A percentile compares a stretch with the other conserved stretches of the same genome.
Evolutionary conservation across 2,888 invertebrate genomes (phyloP).

Genomic region (Mythimna loreyi): DNA sequence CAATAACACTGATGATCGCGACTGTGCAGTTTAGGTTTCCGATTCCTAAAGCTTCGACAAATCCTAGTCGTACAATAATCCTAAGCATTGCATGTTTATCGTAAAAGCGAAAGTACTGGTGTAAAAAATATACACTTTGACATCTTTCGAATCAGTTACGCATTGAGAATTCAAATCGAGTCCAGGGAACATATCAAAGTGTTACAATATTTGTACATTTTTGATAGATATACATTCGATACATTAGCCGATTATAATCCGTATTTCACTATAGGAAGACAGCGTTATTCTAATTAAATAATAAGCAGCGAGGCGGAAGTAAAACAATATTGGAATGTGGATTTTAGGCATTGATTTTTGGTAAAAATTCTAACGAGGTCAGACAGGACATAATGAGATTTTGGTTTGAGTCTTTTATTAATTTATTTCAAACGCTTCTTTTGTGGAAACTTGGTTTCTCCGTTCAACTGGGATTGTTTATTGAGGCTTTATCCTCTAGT

Average conservation of each 20-base stretch:
- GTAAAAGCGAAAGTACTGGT: slow-evolving; percentile 49
- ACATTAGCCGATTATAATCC: slow-evolving; percentile 67
- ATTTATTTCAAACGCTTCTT: slow-evolving; percentile 59
- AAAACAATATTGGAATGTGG: slow-evolving; percentile 74
- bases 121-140: slow-evolving; percentile 52
- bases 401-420: slow-evolving; percentile 70
- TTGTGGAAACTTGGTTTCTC: slow-evolving; percentile 73
- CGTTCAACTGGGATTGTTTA: slow-evolving; percentile 61
- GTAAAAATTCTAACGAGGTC: slow-evolving; percentile 71
- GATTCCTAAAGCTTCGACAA: slow-evolving; percentile 52
- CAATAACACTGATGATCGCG: slow-evolving; percentile 51
- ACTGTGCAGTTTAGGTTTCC: slow-evolving; percentile 37
- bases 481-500: slow-evolving; percentile 68
- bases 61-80: slow-evolving; percentile 57
- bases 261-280: slow-evolving; percentile 83
- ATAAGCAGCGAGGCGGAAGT: slow-evolving; percentile 67
- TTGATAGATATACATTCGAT: slow-evolving; percentile 63
- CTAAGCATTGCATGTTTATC: slow-evolving; percentile 59
- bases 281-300: slow-evolving; percentile 70
- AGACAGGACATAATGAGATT: slow-evolving; percentile 66
- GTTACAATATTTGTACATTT: slow-evolving; percentile 51
- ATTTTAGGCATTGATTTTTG: slow-evolving; percentile 77
- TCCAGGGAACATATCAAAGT: slow-evolving; percentile 45
- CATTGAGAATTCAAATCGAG: slow-evolving; percentile 40
- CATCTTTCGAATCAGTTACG: slow-evolving; percentile 34